Evolutionary conservation across 2,113 vertebrate species (phyloP).

Genomic region (Glaucomys volans): DNA sequence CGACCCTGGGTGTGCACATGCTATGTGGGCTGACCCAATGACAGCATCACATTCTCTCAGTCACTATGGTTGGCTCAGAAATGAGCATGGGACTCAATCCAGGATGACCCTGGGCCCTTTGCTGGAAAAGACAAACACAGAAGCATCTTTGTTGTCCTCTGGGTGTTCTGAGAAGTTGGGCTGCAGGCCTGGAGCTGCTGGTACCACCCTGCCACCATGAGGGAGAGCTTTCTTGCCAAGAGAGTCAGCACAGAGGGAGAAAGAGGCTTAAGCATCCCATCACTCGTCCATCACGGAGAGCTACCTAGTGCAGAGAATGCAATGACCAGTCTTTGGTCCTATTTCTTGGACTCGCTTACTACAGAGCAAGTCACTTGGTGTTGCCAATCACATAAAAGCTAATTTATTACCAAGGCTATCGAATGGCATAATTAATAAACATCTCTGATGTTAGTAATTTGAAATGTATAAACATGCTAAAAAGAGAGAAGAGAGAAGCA

Average conservation of each 20-base stretch:
- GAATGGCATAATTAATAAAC: conserved; percentile 63
- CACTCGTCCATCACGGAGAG: not conserved
- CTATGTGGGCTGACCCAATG: not conserved
- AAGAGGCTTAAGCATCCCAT: not conserved
- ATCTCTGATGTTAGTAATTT: conserved; percentile 5
- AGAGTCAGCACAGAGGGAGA: fast-evolving
- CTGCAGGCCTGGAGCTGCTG: not conserved
- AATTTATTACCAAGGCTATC: conserved; percentile 25
- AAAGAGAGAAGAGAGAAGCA: not conserved
- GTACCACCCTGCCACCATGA: not conserved
- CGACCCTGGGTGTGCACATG: fast-evolving
- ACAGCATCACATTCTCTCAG: not conserved
- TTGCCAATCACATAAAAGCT: not conserved
- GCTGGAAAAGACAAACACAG: not conserved
- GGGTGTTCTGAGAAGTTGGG: not conserved
- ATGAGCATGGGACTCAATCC: not conserved
- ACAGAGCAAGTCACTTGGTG: not conserved
- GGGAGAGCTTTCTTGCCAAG: not conserved
- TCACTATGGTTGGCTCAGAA: not conserved
- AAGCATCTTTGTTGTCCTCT: not conserved
- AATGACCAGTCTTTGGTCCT: not conserved
- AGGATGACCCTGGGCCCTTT: not conserved
- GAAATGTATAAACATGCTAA: not conserved
- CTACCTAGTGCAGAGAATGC: not conserved
- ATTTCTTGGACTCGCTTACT: not conserved